phyloP scores from a whole-genome alignment of 2,113 vertebrate genomes.

The Choloepus hoffmanni region DNA sequence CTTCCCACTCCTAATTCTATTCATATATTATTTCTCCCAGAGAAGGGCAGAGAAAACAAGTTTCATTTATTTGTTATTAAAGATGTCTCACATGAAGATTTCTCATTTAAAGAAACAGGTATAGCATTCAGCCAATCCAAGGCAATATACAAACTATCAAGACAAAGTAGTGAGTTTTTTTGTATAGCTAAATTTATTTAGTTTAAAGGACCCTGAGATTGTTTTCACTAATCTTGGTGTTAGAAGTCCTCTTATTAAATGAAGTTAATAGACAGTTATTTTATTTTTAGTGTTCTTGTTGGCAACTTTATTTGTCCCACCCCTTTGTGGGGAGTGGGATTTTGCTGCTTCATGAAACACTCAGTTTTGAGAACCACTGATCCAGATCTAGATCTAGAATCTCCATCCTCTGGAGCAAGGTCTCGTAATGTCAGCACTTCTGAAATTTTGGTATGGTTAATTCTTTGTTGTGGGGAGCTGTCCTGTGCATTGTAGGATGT shows the following conservation, averaged over 20 bases:
- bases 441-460: neutral
- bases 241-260: neutral
- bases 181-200: neutral
- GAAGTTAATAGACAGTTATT: neutral
- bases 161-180: neutral
- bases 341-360: neutral
- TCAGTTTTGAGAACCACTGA: neutral
- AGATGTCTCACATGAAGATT: neutral
- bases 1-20: conserved; percentile 23
- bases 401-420: neutral
- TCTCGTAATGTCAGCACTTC: neutral
- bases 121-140: neutral
- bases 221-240: conserved; percentile 45
- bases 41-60: neutral
- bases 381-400: no score
- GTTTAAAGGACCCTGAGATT: neutral
- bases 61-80: conserved; percentile 28
- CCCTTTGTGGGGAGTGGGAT: neutral
- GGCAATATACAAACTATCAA: neutral
- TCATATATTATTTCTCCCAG: neutral
- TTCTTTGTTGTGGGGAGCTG: neutral
- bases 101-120: neutral
- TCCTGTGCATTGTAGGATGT: neutral
- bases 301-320: neutral
- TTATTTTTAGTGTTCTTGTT: conserved; percentile 54